These are phyloP conservation scores for Medauroidea extradentata DNA, from an alignment of 1,140 invertebrate genomes.

Conservation along the genomic window DNA sequence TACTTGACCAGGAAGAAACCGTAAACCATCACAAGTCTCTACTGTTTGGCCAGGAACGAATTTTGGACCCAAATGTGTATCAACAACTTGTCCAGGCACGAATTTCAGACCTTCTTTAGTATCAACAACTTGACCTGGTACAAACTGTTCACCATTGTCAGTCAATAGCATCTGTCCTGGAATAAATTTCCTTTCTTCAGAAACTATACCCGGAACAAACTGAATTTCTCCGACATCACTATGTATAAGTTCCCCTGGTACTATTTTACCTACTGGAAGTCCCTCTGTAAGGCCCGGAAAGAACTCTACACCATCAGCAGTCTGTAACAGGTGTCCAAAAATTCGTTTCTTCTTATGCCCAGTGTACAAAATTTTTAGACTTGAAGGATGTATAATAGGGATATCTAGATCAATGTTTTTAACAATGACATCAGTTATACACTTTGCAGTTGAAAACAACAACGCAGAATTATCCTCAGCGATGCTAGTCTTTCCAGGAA, in stretches of 20 bases:
- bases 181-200: conserved; percentile 58
- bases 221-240: conserved; percentile 55
- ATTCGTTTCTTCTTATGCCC: conserved; percentile 22
- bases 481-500: conserved; percentile 52
- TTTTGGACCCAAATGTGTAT: conserved; percentile 60
- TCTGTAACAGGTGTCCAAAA: conserved; percentile 65
- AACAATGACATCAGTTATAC: conserved; percentile 52
- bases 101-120: conserved; percentile 55
- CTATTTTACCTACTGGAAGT: conserved; percentile 53
- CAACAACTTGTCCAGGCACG: conserved; percentile 66
- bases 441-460: conserved; percentile 55
- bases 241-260: conserved; percentile 60
- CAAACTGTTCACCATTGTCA: conserved; percentile 63
- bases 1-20: conserved; percentile 66
- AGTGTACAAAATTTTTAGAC: conserved; percentile 41
- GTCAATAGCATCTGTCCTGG: conserved; percentile 66
- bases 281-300: conserved; percentile 54
- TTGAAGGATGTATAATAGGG: conserved; percentile 55
- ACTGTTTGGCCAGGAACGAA: conserved; percentile 68
- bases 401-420: conserved; percentile 48
- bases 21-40: conserved; percentile 59
- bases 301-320: conserved; percentile 61
- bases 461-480: conserved; percentile 41
- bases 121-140: conserved; percentile 55
- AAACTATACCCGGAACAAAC: conserved; percentile 64